Evolutionary conservation across 2,797 vertebrate genomes (phyloP).

Genomic region (Aselliscus stoliczkanus): DNA sequence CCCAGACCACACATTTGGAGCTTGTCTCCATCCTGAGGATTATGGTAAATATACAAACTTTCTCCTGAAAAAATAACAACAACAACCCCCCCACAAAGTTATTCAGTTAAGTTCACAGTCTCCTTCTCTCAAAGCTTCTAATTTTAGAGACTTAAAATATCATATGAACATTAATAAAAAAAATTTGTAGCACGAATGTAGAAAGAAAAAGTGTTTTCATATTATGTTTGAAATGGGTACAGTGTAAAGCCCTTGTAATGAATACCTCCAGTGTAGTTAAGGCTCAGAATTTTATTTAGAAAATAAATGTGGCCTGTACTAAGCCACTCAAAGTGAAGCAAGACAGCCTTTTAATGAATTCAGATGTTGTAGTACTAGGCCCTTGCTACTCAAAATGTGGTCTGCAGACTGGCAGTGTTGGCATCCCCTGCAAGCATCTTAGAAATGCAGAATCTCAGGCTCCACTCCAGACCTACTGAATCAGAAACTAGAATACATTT

Average conservation of each 20-base stretch:
- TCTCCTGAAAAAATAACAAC: neutral
- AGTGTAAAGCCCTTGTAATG: neutral
- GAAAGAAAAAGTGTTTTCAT: neutral
- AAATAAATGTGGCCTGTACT: conserved; percentile 3
- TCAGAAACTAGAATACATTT: neutral
- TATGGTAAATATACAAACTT: conserved; percentile 81
- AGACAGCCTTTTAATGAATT: conserved; percentile 10
- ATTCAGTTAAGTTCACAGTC: neutral
- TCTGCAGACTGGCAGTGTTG: neutral
- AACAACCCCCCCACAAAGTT: neutral
- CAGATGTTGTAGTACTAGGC: neutral
- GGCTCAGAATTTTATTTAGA: neutral
- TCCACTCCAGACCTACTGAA: neutral
- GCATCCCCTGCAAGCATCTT: neutral
- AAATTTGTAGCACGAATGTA: neutral
- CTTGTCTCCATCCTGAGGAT: conserved; percentile 68
- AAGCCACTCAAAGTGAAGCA: neutral
- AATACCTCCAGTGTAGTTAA: neutral
- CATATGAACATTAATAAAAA: neutral
- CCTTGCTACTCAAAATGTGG: neutral
- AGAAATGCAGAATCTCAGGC: neutral
- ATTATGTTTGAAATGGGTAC: neutral
- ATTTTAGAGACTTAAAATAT: conserved; percentile 21
- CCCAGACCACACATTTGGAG: conserved; percentile 85
- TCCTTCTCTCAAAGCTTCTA: neutral